phyloP scores from a whole-genome alignment of 2,888 invertebrate genomes.

The Drosophila meridiana region DNA sequence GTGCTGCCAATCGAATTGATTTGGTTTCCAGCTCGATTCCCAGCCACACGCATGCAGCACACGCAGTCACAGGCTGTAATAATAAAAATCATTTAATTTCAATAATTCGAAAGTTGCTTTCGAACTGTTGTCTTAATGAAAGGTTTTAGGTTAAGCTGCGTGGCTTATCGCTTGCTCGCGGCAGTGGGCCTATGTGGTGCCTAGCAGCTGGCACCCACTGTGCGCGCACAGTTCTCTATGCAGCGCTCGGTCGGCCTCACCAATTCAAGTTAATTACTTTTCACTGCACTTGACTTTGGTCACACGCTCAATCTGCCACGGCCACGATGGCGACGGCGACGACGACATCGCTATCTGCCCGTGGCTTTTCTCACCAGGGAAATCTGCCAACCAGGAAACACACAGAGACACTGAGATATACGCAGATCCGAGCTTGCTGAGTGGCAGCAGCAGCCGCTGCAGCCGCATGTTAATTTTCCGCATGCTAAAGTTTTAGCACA shows the following conservation, averaged over 20 bases:
- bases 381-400: conserved; percentile 72
- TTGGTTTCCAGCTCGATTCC: conserved; percentile 46
- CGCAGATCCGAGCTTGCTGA: conserved; percentile 56
- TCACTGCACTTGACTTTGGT: conserved; percentile 80
- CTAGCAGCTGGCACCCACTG: conserved; percentile 54
- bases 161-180: conserved; percentile 49
- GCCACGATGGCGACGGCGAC: conserved; percentile 10
- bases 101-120: conserved; percentile 74
- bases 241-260: conserved; percentile 47
- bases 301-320: conserved; percentile 74
- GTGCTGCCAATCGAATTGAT: conserved; percentile 78
- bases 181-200: conserved; percentile 26
- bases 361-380: conserved; percentile 79
- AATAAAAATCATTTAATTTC: conserved; percentile 72
- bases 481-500: conserved; percentile 81
- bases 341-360: conserved; percentile 53
- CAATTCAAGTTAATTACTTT: conserved; percentile 79
- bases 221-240: conserved; percentile 51
- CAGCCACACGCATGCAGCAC: conserved; percentile 27
- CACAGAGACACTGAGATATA: conserved; percentile 57
- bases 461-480: conserved; percentile 81
- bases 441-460: conserved; percentile 55
- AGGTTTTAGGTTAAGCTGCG: conserved; percentile 61
- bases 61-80: conserved; percentile 45
- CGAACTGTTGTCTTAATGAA: conserved; percentile 57